A percentile compares a stretch with the other conserved stretches of the same genome.
phyloP scores from a whole-genome alignment of 1,140 invertebrate genomes.

The Diploscapter pachys region DNA sequence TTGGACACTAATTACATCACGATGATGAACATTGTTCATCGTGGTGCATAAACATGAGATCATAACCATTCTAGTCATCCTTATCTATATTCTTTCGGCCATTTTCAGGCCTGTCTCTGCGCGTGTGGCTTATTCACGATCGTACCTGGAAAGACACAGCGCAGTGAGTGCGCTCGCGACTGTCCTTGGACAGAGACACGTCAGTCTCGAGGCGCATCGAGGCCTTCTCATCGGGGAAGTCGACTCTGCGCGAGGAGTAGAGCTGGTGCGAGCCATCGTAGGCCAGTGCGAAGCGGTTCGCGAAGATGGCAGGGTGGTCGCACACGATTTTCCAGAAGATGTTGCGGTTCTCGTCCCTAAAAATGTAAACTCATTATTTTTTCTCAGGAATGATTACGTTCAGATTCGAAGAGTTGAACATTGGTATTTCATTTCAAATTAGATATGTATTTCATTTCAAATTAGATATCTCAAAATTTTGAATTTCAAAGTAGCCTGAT shows the following conservation, averaged over 20 bases:
- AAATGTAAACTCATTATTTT: background rate
- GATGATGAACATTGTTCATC: too few species aligned
- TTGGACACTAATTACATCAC: too few species aligned
- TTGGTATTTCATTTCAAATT: background rate
- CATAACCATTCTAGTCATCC: too few species aligned
- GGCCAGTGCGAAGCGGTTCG: slow-evolving; percentile 40
- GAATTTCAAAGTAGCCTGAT: background rate
- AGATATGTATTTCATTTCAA: background rate
- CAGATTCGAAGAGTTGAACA: background rate
- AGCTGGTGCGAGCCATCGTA: slow-evolving; percentile 46
- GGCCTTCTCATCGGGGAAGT: slow-evolving; percentile 32
- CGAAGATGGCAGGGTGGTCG: slow-evolving; percentile 34
- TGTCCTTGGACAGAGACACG: slow-evolving; percentile 28
- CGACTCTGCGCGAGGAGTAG: slow-evolving; percentile 35
- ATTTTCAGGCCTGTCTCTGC: too few species aligned
- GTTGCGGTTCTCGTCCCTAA: slow-evolving; percentile 41
- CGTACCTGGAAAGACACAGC: slow-evolving; percentile 23
- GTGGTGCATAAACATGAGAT: too few species aligned
- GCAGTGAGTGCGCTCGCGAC: slow-evolving; percentile 29
- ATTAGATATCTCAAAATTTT: background rate
- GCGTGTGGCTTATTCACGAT: too few species aligned
- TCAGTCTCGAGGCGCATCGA: slow-evolving; percentile 21
- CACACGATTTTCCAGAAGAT: slow-evolving; percentile 45
- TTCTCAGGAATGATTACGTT: background rate
- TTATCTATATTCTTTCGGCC: too few species aligned